phyloP scores from a whole-genome alignment of 2,113 vertebrate genomes.

The Istiophorus platypterus region DNA sequence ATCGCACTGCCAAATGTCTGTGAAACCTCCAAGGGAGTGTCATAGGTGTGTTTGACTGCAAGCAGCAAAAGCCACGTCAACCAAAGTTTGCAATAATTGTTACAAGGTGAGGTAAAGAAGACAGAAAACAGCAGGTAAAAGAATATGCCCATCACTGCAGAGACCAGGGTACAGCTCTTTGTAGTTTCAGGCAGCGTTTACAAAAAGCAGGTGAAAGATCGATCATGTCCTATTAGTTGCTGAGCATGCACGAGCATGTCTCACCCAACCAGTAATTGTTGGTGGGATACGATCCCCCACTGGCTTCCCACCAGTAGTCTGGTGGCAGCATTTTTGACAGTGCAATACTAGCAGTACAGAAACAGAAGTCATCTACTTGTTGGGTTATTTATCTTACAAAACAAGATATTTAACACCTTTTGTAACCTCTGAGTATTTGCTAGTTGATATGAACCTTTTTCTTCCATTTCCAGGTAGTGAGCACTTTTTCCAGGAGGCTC shows the following conservation, averaged over 20 bases:
- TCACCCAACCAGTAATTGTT: not conserved
- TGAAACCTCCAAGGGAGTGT: slow-evolving; percentile 79
- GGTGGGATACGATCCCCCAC: not conserved
- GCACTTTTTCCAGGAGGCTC: no score
- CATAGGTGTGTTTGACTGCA: slow-evolving; percentile 81
- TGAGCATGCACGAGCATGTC: no score
- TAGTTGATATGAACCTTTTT: no score
- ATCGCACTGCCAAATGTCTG: slow-evolving; percentile 76
- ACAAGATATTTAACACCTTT: no score
- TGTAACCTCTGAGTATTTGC: no score
- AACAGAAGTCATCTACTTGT: no score
- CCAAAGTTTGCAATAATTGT: not conserved
- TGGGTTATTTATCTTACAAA: no score
- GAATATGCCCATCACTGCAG: no score
- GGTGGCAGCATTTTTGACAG: not conserved
- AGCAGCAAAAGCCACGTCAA: slow-evolving; percentile 8
- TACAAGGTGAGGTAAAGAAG: not conserved
- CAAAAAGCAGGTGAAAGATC: not conserved
- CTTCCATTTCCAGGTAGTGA: no score
- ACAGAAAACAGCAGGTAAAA: not conserved
- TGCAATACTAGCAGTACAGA: no score
- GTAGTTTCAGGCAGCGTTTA: not conserved
- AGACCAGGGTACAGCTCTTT: not conserved
- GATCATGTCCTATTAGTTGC: no score
- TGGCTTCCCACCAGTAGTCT: not conserved